Conservation (phyloP, 2,888 invertebrate genomes). For the Yponomeuta sedellus region DNA sequence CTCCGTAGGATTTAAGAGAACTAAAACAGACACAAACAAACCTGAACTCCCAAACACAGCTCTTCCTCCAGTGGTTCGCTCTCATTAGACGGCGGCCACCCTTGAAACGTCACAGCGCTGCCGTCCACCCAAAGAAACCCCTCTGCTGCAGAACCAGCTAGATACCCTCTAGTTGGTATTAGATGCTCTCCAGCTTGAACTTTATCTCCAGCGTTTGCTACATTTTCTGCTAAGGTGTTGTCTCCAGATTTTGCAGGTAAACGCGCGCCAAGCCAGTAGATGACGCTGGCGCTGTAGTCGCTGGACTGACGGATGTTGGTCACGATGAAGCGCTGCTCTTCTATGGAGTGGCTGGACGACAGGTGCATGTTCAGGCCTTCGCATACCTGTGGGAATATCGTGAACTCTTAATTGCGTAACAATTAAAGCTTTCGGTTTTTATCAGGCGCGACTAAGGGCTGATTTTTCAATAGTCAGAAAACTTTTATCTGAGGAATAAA, state of each 20-base stretch:
- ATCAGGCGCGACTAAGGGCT: too few relatives aligned
- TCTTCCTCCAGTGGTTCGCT: conserved; percentile 50
- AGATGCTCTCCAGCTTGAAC: neutral
- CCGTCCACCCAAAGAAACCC: conserved; percentile 81
- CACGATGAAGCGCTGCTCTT: conserved; percentile 83
- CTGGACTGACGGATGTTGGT: conserved; percentile 80
- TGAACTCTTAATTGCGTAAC: too few relatives aligned
- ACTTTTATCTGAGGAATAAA: too few relatives aligned
- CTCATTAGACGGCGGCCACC: conserved; percentile 79
- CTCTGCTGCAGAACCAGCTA: conserved; percentile 25
- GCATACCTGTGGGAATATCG: conserved; percentile 70
- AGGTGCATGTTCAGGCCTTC: conserved; percentile 83
- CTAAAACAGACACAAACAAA: conserved; percentile 23
- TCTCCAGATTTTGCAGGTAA: conserved; percentile 25
- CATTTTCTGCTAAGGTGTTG: neutral
- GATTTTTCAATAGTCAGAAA: too few relatives aligned
- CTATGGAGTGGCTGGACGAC: conserved; percentile 80
- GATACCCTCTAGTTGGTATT: conserved; percentile 14
- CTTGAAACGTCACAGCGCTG: conserved; percentile 76
- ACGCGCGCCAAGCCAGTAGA: conserved; percentile 84
- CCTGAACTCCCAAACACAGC: conserved; percentile 62
- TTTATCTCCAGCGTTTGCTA: neutral
- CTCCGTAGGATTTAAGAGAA: too few relatives aligned
- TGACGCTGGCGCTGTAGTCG: conserved; percentile 83
- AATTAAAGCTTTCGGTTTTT: too few relatives aligned